Conservation (phyloP, 2,113 vertebrate species). For the Merops nubicus region DNA sequence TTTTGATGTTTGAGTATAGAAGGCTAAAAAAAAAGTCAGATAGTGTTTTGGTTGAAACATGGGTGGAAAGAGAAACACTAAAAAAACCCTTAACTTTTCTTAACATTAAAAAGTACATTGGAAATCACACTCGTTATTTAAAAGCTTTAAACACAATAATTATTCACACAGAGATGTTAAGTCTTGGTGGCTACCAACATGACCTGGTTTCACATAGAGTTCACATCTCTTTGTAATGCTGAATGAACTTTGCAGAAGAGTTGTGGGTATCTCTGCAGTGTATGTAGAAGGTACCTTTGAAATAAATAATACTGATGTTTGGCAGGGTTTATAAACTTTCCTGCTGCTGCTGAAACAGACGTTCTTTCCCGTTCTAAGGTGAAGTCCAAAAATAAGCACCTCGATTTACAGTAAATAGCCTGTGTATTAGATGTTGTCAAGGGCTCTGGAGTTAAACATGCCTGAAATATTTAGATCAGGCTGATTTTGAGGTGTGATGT, state of each 20-base stretch:
- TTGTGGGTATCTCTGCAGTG: background rate
- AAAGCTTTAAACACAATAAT: background rate
- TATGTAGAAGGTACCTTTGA: background rate
- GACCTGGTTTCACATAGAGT: background rate
- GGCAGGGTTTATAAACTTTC: background rate
- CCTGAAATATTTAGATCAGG: constrained; percentile 30
- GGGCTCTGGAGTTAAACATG: constrained; percentile 37
- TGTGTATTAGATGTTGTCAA: constrained; percentile 33
- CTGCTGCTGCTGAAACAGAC: background rate
- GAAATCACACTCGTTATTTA: background rate
- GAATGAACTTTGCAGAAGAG: background rate
- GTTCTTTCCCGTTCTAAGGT: constrained; percentile 15
- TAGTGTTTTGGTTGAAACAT: background rate
- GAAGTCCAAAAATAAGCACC: constrained; percentile 35
- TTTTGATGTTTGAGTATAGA: background rate
- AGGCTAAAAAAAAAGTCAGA: background rate
- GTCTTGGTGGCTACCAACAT: background rate
- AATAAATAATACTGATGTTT: background rate
- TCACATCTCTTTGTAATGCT: background rate
- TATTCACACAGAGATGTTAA: background rate
- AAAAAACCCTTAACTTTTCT: background rate
- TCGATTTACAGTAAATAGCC: constrained; percentile 35
- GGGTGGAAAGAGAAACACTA: background rate
- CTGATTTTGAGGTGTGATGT: constrained; percentile 1
- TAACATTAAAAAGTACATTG: background rate